A percentile compares a stretch with the other conserved stretches of the same genome.
Conservation (phyloP, 2,113 vertebrate genomes). For the Coturnix japonica region DNA sequence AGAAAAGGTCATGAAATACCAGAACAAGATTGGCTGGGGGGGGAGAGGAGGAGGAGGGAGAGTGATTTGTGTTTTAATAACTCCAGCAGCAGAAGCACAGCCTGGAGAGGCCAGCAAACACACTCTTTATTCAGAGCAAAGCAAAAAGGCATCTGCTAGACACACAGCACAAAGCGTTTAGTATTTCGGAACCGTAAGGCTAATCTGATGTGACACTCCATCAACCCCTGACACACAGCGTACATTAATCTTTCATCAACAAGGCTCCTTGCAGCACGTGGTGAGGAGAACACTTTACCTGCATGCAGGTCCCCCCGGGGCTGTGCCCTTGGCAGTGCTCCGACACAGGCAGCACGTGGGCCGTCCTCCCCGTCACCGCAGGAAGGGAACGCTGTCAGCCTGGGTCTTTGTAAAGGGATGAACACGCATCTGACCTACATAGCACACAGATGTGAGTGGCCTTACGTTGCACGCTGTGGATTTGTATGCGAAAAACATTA, state of each 20-base stretch:
- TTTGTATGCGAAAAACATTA: neutral
- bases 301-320: neutral
- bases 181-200: slow-evolving; percentile 9
- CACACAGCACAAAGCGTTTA: neutral
- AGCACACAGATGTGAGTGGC: slow-evolving; percentile 49
- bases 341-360: neutral
- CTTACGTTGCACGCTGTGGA: neutral
- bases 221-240: neutral
- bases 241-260: neutral
- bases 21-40: neutral
- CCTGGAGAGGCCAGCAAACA: neutral
- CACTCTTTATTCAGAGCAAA: neutral
- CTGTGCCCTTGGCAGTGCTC: neutral
- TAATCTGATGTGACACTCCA: slow-evolving; percentile 14
- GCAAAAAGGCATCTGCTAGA: slow-evolving; percentile 25
- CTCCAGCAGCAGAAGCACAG: neutral
- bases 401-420: slow-evolving; percentile 31
- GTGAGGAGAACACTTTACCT: neutral
- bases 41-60: neutral
- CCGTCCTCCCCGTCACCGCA: neutral
- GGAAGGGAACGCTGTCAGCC: slow-evolving; percentile 44
- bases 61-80: neutral
- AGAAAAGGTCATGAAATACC: neutral
- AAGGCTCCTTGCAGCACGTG: neutral
- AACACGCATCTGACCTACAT: slow-evolving; percentile 66